Evolutionary conservation across 2,113 vertebrate genomes (phyloP).

Genomic region (Corythoichthys intestinalis): DNA sequence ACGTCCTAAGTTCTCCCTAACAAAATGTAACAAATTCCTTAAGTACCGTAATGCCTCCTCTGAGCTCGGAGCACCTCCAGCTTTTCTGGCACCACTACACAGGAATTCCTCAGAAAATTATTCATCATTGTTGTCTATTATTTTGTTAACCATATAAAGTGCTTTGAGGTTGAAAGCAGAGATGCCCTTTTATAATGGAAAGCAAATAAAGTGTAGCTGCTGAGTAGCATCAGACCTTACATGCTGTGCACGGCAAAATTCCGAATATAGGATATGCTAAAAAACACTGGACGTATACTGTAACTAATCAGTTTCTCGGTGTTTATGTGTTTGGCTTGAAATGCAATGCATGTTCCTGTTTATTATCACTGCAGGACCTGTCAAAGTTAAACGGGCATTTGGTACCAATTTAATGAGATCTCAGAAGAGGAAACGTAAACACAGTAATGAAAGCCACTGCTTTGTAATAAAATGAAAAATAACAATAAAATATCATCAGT

Average conservation of each 20-base stretch:
- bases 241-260: slow-evolving; percentile 7
- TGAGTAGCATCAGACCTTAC: slow-evolving; percentile 32
- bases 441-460: slow-evolving; percentile 3
- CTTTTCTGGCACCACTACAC: slow-evolving; percentile 51
- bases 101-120: slow-evolving; percentile 48
- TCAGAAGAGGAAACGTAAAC: slow-evolving; percentile 20
- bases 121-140: slow-evolving; percentile 47
- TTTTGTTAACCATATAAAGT: slow-evolving; percentile 48
- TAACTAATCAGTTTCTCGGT: not conserved
- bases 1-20: slow-evolving; percentile 9
- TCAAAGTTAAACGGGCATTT: slow-evolving; percentile 14
- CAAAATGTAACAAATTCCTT: slow-evolving; percentile 8
- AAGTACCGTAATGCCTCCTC: slow-evolving; percentile 12
- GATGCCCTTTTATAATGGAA: slow-evolving; percentile 27
- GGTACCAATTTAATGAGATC: slow-evolving; percentile 12
- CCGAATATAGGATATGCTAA: not conserved
- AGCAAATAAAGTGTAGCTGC: slow-evolving; percentile 50
- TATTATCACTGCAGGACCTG: slow-evolving; percentile 22
- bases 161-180: slow-evolving; percentile 27
- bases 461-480: slow-evolving; percentile 5
- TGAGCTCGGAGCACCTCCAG: slow-evolving; percentile 20
- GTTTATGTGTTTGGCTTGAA: not conserved
- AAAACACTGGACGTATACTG: not conserved
- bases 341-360: not conserved
- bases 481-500: slow-evolving; percentile 12